These are phyloP conservation scores for Carabus problematicus DNA, from an alignment of 2,888 invertebrate species.

Conservation along the genomic window DNA sequence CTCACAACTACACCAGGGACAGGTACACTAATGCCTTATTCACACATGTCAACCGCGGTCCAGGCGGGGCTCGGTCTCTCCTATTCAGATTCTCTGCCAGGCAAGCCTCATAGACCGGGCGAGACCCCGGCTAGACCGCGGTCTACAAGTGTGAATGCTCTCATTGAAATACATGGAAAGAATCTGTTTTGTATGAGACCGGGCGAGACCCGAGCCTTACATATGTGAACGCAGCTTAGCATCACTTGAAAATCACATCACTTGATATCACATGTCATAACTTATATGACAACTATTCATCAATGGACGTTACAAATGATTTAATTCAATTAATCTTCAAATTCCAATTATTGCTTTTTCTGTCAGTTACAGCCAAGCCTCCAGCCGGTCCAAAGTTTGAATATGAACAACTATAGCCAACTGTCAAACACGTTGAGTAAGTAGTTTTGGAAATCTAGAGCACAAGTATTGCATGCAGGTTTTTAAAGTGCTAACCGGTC, in stretches of 20 bases:
- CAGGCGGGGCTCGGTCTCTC: too few species aligned
- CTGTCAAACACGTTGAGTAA: slow-evolving; percentile 58
- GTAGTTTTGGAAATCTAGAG: slow-evolving; percentile 47
- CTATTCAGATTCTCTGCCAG: too few species aligned
- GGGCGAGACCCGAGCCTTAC: too few species aligned
- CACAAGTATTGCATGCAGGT: too few species aligned
- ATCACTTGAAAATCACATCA: background rate
- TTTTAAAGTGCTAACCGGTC: too few species aligned
- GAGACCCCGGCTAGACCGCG: too few species aligned
- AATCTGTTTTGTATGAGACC: background rate
- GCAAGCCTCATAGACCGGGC: too few species aligned
- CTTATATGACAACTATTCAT: background rate
- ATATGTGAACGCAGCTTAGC: background rate
- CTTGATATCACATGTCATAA: background rate
- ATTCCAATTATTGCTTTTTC: slow-evolving; percentile 20
- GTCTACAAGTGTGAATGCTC: too few species aligned
- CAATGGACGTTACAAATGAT: background rate
- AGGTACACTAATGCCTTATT: too few species aligned
- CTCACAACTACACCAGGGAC: slow-evolving; percentile 46
- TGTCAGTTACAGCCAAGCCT: slow-evolving; percentile 56
- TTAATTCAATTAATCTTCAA: background rate
- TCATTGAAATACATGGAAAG: too few species aligned
- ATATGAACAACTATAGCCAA: slow-evolving; percentile 60
- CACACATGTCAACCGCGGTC: too few species aligned
- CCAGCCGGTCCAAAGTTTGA: slow-evolving; percentile 59